phyloP scores from a whole-genome alignment of 2,113 vertebrate species.

The Mormoops blainvillei region DNA sequence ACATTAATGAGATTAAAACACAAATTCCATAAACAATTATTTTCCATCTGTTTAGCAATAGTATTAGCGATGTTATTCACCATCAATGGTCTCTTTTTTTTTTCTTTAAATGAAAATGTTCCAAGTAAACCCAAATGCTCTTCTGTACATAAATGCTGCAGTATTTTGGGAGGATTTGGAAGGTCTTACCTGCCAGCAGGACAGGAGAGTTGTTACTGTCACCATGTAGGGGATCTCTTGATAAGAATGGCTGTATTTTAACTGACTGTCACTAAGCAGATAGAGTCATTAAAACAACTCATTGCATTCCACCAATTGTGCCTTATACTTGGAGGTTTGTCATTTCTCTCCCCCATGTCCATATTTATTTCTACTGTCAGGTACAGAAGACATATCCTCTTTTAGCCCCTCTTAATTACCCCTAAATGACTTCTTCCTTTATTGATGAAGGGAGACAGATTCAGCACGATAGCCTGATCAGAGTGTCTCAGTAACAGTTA shows the following conservation, averaged over 20 bases:
- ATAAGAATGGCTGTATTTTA: constrained; percentile 26
- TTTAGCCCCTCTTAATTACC: neutral
- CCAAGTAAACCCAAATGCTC: neutral
- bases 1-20: constrained; percentile 67
- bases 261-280: constrained; percentile 21
- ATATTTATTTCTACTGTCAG: neutral
- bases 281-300: constrained; percentile 19
- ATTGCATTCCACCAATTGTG: neutral
- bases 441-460: neutral
- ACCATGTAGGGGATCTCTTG: neutral
- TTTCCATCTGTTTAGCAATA: constrained; percentile 63
- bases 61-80: neutral
- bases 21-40: constrained; percentile 63
- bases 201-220: neutral
- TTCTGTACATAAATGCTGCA: neutral
- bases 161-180: neutral
- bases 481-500: neutral
- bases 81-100: neutral
- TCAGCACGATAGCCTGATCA: neutral
- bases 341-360: neutral
- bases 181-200: neutral
- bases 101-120: neutral
- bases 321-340: neutral
- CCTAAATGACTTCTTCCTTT: neutral
- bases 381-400: neutral